Evolutionary conservation across 1,140 invertebrate species (phyloP).

Genomic region (Bombus cullumanus): DNA sequence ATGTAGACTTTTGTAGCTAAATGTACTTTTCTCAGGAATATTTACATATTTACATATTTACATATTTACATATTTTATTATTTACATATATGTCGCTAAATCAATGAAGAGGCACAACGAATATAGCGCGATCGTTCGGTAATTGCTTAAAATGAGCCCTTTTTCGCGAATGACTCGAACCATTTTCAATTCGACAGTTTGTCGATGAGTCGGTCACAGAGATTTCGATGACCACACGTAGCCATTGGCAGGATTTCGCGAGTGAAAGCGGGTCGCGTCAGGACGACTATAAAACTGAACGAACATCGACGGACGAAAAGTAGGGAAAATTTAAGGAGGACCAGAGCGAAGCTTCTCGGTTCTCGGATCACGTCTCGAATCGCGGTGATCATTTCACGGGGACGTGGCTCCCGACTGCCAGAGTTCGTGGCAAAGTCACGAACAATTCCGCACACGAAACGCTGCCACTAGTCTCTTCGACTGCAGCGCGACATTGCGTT

Average conservation of each 20-base stretch:
- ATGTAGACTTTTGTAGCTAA: too few relatives aligned
- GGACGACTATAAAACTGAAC: constrained; percentile 28
- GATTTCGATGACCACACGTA: neutral
- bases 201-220: neutral
- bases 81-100: too few relatives aligned
- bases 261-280: neutral
- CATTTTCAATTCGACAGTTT: too few relatives aligned
- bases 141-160: too few relatives aligned
- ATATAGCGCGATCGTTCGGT: too few relatives aligned
- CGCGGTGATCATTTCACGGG: constrained; percentile 67
- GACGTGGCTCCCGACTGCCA: constrained; percentile 58
- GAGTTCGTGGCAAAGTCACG: constrained; percentile 37
- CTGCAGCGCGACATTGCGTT: neutral
- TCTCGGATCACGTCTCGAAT: constrained; percentile 66
- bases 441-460: constrained; percentile 47
- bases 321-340: constrained; percentile 63
- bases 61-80: too few relatives aligned
- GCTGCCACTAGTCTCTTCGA: neutral
- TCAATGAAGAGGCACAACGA: too few relatives aligned
- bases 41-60: too few relatives aligned
- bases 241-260: neutral
- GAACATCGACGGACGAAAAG: constrained; percentile 58
- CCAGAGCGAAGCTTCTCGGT: constrained; percentile 24
- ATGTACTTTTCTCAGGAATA: too few relatives aligned
- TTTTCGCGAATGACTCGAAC: too few relatives aligned